Conservation (phyloP, 2,888 invertebrate species). For the Margaritifera margaritifera region DNA sequence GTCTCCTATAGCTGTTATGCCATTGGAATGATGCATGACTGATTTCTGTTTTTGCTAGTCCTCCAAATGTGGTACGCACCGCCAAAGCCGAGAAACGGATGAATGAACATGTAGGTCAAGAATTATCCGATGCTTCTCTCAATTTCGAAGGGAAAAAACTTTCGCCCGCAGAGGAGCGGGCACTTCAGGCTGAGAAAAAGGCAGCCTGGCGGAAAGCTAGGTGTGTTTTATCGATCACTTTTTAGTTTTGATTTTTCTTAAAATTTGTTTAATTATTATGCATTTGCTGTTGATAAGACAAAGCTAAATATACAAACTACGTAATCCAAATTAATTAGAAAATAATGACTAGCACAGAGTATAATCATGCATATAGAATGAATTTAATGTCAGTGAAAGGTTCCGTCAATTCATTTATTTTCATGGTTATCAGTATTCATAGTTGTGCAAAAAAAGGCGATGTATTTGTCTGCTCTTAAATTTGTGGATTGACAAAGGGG, state of each 20-base stretch:
- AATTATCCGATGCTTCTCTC: slow-evolving; percentile 16
- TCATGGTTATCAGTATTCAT: too few species aligned
- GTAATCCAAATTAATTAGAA: too few species aligned
- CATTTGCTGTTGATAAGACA: too few species aligned
- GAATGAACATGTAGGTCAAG: slow-evolving; percentile 33
- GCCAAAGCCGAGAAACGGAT: slow-evolving; percentile 50
- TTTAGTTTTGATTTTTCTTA: slow-evolving; percentile 3
- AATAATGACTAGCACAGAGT: too few species aligned
- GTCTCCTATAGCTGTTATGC: too few species aligned
- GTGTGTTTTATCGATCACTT: slow-evolving; percentile 45
- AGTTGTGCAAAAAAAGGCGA: too few species aligned
- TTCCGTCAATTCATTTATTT: too few species aligned
- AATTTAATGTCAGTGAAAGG: too few species aligned
- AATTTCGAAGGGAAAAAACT: slow-evolving; percentile 40
- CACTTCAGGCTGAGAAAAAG: slow-evolving; percentile 60
- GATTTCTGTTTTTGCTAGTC: slow-evolving; percentile 23
- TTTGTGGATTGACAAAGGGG: too few species aligned
- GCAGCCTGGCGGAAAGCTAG: slow-evolving; percentile 66
- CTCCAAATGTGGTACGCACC: slow-evolving; percentile 51
- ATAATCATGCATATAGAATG: too few species aligned
- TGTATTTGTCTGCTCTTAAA: too few species aligned
- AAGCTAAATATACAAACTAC: too few species aligned
- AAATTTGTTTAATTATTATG: background rate
- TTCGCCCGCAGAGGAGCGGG: slow-evolving; percentile 54
- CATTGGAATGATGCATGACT: background rate